These are phyloP conservation scores for Anthrax anthrax DNA, from an alignment of 2,888 invertebrate genomes.

Conservation along the genomic window DNA sequence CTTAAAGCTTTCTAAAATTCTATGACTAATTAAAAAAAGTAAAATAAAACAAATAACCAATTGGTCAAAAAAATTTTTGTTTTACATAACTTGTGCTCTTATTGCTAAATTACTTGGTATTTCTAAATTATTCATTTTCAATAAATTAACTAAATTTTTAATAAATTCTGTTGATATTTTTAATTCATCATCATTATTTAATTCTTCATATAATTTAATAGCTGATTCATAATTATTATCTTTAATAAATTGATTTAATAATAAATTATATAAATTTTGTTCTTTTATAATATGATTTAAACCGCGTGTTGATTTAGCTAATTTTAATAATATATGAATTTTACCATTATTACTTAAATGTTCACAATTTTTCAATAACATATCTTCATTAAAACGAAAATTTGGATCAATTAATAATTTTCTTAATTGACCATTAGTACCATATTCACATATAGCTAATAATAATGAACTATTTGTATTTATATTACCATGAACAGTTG, in stretches of 20 bases:
- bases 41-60: too few relatives aligned
- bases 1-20: too few relatives aligned
- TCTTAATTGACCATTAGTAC: conserved; percentile 33
- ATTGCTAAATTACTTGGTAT: conserved; percentile 29
- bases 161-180: conserved; percentile 26
- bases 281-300: conserved; percentile 26
- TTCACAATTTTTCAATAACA: conserved; percentile 40
- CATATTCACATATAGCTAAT: conserved; percentile 36
- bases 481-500: conserved; percentile 32
- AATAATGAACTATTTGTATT: conserved; percentile 33
- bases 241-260: conserved; percentile 24
- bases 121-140: conserved; percentile 27
- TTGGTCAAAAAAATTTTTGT: not conserved
- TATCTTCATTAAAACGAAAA: conserved; percentile 39
- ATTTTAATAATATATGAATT: conserved; percentile 22
- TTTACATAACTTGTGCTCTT: conserved; percentile 22
- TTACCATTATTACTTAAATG: conserved; percentile 26
- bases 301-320: conserved; percentile 26
- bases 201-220: conserved; percentile 25
- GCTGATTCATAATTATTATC: conserved; percentile 25
- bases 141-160: conserved; percentile 23
- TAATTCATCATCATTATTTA: conserved; percentile 26
- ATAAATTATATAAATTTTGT: conserved; percentile 27
- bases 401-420: conserved; percentile 39
- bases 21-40: too few relatives aligned